Percentiles rank a stretch among this genome's conserved stretches.
These are phyloP conservation scores for Pterois miles DNA, from an alignment of 2,797 vertebrate species.

Conservation along the genomic window DNA sequence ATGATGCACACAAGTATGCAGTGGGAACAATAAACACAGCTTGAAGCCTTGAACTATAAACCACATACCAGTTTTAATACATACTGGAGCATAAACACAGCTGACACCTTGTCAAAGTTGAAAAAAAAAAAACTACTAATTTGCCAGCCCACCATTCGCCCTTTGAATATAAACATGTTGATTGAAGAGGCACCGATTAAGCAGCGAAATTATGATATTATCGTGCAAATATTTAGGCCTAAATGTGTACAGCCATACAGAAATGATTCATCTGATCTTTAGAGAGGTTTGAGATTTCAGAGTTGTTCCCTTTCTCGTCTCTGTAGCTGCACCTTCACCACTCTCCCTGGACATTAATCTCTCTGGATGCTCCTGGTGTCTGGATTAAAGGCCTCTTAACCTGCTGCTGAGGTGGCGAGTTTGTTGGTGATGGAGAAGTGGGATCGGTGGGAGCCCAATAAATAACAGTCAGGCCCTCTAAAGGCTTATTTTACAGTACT, in stretches of 20 bases:
- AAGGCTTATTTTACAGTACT: slow-evolving; percentile 44
- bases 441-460: slow-evolving; percentile 45
- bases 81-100: slow-evolving; percentile 62
- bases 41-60: slow-evolving; percentile 44
- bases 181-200: slow-evolving; percentile 1
- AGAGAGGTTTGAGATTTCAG: not conserved
- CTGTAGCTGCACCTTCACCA: slow-evolving; percentile 6
- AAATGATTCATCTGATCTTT: not conserved
- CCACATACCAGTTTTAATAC: slow-evolving; percentile 35
- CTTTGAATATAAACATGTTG: slow-evolving; percentile 18
- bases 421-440: not conserved
- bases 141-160: slow-evolving; percentile 25
- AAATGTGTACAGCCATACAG: not conserved
- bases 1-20: slow-evolving; percentile 52
- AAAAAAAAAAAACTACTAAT: slow-evolving; percentile 17
- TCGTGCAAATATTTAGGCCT: not conserved
- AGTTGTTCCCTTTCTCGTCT: slow-evolving; percentile 6
- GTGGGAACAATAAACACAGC: slow-evolving; percentile 65
- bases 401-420: slow-evolving; percentile 21
- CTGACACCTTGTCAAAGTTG: slow-evolving; percentile 58
- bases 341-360: slow-evolving; percentile 27
- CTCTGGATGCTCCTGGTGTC: slow-evolving; percentile 41
- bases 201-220: not conserved
- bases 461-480: slow-evolving; percentile 60
- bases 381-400: slow-evolving; percentile 47